Evolutionary conservation across 2,888 invertebrate species (phyloP).

Genomic region (Heliconius ethilla): DNA sequence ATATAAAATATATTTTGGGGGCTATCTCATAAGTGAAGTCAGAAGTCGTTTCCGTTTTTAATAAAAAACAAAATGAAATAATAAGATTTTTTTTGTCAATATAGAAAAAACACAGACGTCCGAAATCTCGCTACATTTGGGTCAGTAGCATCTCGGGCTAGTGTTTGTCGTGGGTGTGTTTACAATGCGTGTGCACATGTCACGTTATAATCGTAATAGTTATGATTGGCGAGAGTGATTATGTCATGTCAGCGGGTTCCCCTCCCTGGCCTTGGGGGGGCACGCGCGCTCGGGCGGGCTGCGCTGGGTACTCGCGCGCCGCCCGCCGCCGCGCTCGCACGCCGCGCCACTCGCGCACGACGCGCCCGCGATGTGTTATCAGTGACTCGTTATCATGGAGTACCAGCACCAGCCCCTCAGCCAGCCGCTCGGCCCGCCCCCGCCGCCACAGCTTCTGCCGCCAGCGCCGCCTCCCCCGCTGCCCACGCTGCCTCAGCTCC

Average conservation of each 20-base stretch:
- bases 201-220: slow-evolving; percentile 54
- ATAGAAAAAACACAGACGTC: no score
- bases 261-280: slow-evolving; percentile 40
- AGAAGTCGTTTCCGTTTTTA: no score
- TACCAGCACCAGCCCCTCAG: slow-evolving; percentile 72
- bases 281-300: slow-evolving; percentile 45
- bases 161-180: slow-evolving; percentile 51
- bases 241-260: slow-evolving; percentile 53
- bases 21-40: no score
- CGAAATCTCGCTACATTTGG: neutral
- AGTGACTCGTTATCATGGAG: slow-evolving; percentile 65
- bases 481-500: slow-evolving; percentile 84
- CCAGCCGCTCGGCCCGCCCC: slow-evolving; percentile 84
- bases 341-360: slow-evolving; percentile 56
- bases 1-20: no score
- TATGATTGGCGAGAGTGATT: slow-evolving; percentile 66
- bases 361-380: slow-evolving; percentile 75
- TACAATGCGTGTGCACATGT: slow-evolving; percentile 64
- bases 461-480: slow-evolving; percentile 83
- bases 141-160: slow-evolving; percentile 1
- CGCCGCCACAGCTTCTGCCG: slow-evolving; percentile 84
- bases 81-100: no score
- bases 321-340: slow-evolving; percentile 61
- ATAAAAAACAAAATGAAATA: no score
- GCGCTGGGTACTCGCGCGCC: slow-evolving; percentile 51